Evolutionary conservation across 1,140 invertebrate genomes (phyloP).

Genomic region (Drosophila bifasciata): DNA sequence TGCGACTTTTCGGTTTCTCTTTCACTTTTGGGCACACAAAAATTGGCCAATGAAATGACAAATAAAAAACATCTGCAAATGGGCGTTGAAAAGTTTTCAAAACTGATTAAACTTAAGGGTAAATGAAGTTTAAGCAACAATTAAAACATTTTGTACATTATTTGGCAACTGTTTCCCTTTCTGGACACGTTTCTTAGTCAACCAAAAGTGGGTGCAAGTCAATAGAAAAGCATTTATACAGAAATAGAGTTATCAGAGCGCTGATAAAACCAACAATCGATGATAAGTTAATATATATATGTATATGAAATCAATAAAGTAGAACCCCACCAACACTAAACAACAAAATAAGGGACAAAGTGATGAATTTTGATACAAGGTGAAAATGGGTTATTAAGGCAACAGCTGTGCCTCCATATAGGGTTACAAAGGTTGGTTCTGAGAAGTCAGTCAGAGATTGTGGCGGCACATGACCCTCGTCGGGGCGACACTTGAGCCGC

Average conservation of each 20-base stretch:
- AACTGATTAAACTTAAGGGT: too few species aligned
- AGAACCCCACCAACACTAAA: background rate
- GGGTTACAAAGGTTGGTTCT: slow-evolving; percentile 22
- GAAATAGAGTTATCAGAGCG: slow-evolving; percentile 1
- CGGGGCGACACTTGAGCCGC: slow-evolving; percentile 37
- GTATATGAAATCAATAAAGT: slow-evolving; percentile 5
- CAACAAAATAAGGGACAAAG: background rate
- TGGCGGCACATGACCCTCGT: slow-evolving; percentile 11
- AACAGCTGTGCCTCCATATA: slow-evolving; percentile 35
- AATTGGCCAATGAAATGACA: slow-evolving; percentile 3
- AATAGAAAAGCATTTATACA: too few species aligned
- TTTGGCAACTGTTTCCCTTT: too few species aligned
- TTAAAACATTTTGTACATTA: too few species aligned
- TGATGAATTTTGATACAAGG: background rate
- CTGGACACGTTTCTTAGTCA: too few species aligned
- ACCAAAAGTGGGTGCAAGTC: too few species aligned
- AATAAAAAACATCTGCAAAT: background rate
- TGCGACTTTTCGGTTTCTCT: slow-evolving; percentile 30
- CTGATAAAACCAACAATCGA: slow-evolving; percentile 31
- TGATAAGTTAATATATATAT: slow-evolving; percentile 25
- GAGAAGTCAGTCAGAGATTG: background rate
- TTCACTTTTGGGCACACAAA: slow-evolving; percentile 15
- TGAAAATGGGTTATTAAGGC: slow-evolving; percentile 18
- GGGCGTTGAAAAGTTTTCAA: slow-evolving; percentile 12
- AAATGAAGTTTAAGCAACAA: too few species aligned